Conservation (phyloP, 2,797 vertebrate genomes). For the Macroramphosus scolopax region DNA sequence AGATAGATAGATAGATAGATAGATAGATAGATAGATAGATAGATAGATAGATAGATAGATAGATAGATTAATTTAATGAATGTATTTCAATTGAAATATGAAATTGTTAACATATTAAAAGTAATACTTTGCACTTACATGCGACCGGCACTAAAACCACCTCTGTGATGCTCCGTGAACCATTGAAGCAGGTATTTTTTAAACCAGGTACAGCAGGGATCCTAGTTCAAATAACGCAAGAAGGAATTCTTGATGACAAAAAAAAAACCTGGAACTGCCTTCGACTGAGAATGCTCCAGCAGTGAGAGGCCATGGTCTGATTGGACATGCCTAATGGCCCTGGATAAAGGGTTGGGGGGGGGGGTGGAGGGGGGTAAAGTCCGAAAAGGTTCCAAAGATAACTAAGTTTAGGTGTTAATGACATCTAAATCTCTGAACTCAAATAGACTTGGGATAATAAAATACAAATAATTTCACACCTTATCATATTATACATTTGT, state of each 20-base stretch:
- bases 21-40: slow-evolving; percentile 1
- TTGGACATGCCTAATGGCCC: slow-evolving; percentile 33
- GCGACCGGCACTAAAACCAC: background rate
- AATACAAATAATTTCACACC: too few relatives aligned
- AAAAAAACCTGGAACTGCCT: slow-evolving; percentile 26
- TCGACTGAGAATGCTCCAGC: slow-evolving; percentile 25
- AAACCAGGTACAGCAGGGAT: slow-evolving; percentile 12
- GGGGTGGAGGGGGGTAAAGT: background rate
- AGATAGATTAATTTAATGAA: too few relatives aligned
- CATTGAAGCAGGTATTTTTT: slow-evolving; percentile 8
- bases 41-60: background rate
- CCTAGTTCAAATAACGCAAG: slow-evolving; percentile 21
- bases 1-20: slow-evolving; percentile 2
- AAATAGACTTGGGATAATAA: too few relatives aligned
- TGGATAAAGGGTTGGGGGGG: slow-evolving; percentile 22
- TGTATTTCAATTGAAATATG: background rate
- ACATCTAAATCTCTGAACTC: too few relatives aligned
- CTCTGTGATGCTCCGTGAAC: slow-evolving; percentile 29
- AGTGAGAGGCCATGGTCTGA: slow-evolving; percentile 46
- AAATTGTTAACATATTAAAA: background rate
- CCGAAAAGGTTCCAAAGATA: background rate
- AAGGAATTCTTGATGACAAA: slow-evolving; percentile 45
- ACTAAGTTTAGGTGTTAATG: background rate
- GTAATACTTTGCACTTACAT: slow-evolving; percentile 46
- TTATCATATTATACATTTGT: too few relatives aligned